Evolutionary conservation across 2,113 vertebrate genomes (phyloP), one percentile per base, ranked within the genome.

Genomic region (Bubo blakistoni): DNA sequence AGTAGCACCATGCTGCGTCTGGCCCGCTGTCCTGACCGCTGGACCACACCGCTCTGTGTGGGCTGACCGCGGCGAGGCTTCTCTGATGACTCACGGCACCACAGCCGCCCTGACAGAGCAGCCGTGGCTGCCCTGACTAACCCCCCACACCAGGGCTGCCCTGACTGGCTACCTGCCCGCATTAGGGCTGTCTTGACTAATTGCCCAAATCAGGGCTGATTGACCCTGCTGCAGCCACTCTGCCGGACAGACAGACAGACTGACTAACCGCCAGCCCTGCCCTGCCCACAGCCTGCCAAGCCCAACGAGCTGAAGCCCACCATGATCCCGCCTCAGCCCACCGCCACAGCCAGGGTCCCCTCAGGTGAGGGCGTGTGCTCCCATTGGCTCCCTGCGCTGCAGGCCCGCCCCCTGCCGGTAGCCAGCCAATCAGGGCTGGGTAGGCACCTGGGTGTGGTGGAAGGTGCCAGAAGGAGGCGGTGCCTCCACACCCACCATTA

Each of bases 401-500:
- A 10, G 17, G 17, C 57, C 92, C 22, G 5, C 77, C 82, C 13
- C 21, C 52, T 49, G 5, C 1, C 0, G 34, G 29, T 7, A 40
- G 13, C 20, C 44, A 74, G 58, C 87, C 87, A 90, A 94, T 81
- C 87, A 77, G 65, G 1, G 4, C 51, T 10, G 34, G 13, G 51
- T 22, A 70, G 15, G 15, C 51, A 14, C 16, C 24, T 36, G 72
- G 52, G 44, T 10, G 55, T 10, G 69, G 49, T 13, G 6, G 86
- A 74, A 86, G 62, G 74, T 34, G 32, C 67, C 30, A 61, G 86
- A 61, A 67, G 21, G 6, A 0, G 36, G 73, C 11, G 10, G 26
- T 13, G 1, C 13, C 16, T 25, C 13, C 4, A 10, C 0, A 4
- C 36, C 0, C 1, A 58, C 1, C 3, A 2, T 57, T 17, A 2